These are phyloP conservation scores for Drosophila setifemur DNA, from an alignment of 1,140 invertebrate species.

Conservation along the genomic window DNA sequence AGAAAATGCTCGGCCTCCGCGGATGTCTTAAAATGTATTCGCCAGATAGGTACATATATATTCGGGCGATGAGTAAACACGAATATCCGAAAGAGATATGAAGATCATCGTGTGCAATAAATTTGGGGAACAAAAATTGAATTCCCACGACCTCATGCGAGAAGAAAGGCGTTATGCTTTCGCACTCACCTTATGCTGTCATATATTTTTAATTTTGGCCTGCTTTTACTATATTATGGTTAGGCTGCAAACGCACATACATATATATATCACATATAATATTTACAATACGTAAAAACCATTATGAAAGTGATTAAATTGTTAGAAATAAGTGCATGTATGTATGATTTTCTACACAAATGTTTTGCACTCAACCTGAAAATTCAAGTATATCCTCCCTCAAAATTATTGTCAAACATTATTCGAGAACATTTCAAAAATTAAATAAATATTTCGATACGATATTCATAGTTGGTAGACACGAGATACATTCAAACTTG, in stretches of 20 bases:
- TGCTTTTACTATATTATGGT: constrained; percentile 19
- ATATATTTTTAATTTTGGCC: constrained; percentile 27
- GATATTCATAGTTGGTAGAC: constrained; percentile 70
- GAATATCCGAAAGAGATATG: constrained; percentile 41
- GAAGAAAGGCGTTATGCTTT: constrained; percentile 17
- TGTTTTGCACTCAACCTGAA: constrained; percentile 10
- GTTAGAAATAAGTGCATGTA: constrained; percentile 25
- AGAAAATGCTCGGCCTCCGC: constrained; percentile 28
- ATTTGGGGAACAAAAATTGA: constrained; percentile 28
- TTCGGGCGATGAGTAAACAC: constrained; percentile 27
- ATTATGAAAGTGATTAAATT: constrained; percentile 23
- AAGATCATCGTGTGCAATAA: constrained; percentile 35
- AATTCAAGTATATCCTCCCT: neutral
- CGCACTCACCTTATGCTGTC: constrained; percentile 16
- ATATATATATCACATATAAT: constrained; percentile 30
- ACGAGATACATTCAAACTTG: constrained; percentile 80
- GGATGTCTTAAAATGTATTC: constrained; percentile 27
- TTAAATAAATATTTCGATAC: constrained; percentile 47
- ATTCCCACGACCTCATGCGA: constrained; percentile 25
- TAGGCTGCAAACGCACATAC: constrained; percentile 8
- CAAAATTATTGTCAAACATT: neutral
- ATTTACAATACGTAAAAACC: constrained; percentile 3
- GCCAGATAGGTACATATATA: constrained; percentile 5
- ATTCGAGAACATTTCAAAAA: neutral
- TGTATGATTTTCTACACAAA: constrained; percentile 28